These are phyloP conservation scores for Bellardia pandia DNA, from an alignment of 2,888 invertebrate genomes.

Conservation along the genomic window DNA sequence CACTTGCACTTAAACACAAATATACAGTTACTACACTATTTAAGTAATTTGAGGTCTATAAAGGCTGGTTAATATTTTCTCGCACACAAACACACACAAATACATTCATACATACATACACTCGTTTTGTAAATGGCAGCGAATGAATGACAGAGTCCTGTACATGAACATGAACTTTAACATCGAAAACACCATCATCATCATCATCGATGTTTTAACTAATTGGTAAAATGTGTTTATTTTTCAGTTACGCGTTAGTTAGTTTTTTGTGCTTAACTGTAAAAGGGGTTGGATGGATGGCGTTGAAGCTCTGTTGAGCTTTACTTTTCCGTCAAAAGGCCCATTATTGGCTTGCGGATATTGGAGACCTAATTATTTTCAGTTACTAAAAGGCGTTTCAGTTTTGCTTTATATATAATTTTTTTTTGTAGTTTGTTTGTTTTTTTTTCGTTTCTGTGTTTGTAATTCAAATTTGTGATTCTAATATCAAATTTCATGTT, in stretches of 20 bases:
- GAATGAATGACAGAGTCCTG: conserved; percentile 11
- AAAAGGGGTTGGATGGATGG: background rate
- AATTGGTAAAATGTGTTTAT: conserved; percentile 59
- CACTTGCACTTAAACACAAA: background rate
- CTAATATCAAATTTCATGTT: conserved; percentile 43
- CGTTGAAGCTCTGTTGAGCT: background rate
- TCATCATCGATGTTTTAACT: conserved; percentile 44
- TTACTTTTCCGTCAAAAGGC: conserved; percentile 18
- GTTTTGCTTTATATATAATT: conserved; percentile 9
- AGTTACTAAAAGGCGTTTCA: conserved; percentile 36
- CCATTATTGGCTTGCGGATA: conserved; percentile 34
- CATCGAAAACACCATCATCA: conserved; percentile 12
- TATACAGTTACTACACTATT: conserved; percentile 5
- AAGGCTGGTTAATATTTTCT: conserved; percentile 44
- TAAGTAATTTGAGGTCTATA: conserved; percentile 52
- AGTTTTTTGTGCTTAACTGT: background rate
- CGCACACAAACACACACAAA: background rate
- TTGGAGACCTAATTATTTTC: conserved; percentile 62
- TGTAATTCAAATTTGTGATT: conserved; percentile 46
- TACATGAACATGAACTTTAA: conserved; percentile 29
- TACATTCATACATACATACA: background rate
- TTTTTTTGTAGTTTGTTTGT: conserved; percentile 13
- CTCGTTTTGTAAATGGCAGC: background rate
- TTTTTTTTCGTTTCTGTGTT: background rate
- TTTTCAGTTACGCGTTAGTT: conserved; percentile 35